These are phyloP conservation scores for Argyra leucocephala DNA, from an alignment of 2,888 invertebrate species.

Conservation along the genomic window DNA sequence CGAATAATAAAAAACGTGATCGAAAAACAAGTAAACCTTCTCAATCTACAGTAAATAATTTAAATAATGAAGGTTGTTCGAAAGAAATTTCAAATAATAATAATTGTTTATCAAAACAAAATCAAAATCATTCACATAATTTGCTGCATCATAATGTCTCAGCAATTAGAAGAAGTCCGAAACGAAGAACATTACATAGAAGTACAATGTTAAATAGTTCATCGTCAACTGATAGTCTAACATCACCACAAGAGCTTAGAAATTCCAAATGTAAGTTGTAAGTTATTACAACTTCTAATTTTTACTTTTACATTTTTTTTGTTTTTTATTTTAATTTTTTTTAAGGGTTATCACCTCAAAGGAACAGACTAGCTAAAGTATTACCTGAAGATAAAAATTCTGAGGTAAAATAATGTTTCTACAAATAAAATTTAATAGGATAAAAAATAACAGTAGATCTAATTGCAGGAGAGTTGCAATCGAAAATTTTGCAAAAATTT, in stretches of 20 bases:
- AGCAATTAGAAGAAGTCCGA: slow-evolving; percentile 49
- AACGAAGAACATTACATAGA: slow-evolving; percentile 48
- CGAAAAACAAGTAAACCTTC: slow-evolving; percentile 44
- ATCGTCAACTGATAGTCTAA: slow-evolving; percentile 53
- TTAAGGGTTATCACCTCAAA: not conserved
- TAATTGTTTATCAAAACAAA: slow-evolving; percentile 32
- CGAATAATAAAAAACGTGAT: slow-evolving; percentile 54
- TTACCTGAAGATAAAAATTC: not conserved
- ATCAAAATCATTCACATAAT: slow-evolving; percentile 27
- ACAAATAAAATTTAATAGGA: not conserved
- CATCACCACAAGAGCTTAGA: slow-evolving; percentile 45
- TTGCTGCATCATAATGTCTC: slow-evolving; percentile 30
- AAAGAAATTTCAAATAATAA: slow-evolving; percentile 34
- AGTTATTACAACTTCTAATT: not conserved
- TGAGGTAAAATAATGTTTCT: not conserved
- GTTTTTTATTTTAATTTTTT: not conserved
- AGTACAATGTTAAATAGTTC: slow-evolving; percentile 49
- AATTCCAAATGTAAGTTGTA: slow-evolving; percentile 23
- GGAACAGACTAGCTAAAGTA: not conserved
- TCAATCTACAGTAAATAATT: slow-evolving; percentile 31
- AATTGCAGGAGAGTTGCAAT: slow-evolving; percentile 43
- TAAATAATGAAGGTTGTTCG: slow-evolving; percentile 54
- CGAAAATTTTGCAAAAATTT: slow-evolving; percentile 21
- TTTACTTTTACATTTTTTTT: not conserved
- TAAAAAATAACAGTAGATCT: not conserved